These are phyloP conservation scores for Rhinopomastus cyanomelas DNA, from an alignment of 2,113 vertebrate species.

Conservation along the genomic window DNA sequence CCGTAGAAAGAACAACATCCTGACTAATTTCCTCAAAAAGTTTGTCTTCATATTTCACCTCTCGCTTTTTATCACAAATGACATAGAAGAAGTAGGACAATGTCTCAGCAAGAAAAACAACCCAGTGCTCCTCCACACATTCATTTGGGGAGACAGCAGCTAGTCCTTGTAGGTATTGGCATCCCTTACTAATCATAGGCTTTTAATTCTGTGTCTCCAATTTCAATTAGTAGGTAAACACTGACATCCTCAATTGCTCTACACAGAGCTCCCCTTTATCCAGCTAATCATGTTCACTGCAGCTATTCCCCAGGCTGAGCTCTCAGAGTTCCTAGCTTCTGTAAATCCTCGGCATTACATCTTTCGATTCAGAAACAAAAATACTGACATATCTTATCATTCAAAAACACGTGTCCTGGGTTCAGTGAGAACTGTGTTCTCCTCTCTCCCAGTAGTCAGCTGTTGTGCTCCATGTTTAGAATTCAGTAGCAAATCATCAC, in stretches of 20 bases:
- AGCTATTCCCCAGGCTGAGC: not conserved
- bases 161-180: not conserved
- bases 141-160: not conserved
- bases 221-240: constrained; percentile 59
- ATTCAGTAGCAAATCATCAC: constrained; percentile 44
- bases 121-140: not conserved
- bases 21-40: not conserved
- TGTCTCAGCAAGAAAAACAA: not conserved
- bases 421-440: constrained; percentile 24
- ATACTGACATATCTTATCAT: constrained; percentile 47
- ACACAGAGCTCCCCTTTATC: constrained; percentile 21
- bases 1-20: not conserved
- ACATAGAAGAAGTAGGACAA: not conserved
- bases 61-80: not conserved
- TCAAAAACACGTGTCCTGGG: constrained; percentile 20
- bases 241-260: constrained; percentile 1
- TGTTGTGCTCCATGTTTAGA: constrained; percentile 1
- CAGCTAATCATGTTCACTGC: constrained; percentile 33
- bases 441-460: not conserved
- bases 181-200: not conserved
- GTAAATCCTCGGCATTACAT: constrained; percentile 7
- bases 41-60: not conserved
- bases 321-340: not conserved
- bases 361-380: constrained; percentile 53
- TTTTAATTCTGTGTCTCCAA: constrained; percentile 52